phyloP scores from a whole-genome alignment of 2,888 invertebrate species.

The Epsilonema sp. region DNA sequence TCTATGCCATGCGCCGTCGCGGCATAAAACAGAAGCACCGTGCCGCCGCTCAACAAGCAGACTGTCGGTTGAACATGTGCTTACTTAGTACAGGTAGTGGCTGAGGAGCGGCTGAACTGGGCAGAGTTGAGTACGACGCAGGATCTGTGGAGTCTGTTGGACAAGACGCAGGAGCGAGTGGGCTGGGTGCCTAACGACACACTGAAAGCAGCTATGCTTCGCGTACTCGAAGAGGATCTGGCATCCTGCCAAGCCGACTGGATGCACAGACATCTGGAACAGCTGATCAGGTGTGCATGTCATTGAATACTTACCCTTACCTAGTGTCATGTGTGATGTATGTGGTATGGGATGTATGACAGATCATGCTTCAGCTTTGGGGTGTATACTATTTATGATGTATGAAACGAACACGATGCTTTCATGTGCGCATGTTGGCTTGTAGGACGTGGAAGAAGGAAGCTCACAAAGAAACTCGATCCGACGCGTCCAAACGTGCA shows the following conservation, averaged over 20 bases:
- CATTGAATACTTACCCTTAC: no score
- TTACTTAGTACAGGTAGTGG: background rate
- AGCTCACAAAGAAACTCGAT: background rate
- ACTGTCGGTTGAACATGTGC: no score
- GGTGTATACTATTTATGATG: no score
- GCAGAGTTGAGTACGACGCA: background rate
- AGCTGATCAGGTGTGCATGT: constrained; percentile 1
- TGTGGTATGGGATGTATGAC: no score
- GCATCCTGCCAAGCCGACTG: background rate
- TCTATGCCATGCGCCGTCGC: no score
- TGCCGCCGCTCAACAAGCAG: no score
- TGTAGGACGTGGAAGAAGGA: background rate
- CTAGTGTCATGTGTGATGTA: no score
- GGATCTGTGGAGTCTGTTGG: constrained; percentile 1
- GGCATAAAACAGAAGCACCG: no score
- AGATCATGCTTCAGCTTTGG: no score
- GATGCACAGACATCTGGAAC: background rate
- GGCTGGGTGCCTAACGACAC: background rate
- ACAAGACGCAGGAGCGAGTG: background rate
- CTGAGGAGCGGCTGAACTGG: background rate
- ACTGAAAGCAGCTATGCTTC: background rate
- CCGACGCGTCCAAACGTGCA: background rate
- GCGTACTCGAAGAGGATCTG: background rate
- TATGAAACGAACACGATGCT: no score
- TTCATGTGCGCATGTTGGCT: no score